Conservation (phyloP, 2,797 vertebrate species). For the Etheostoma nigrum region DNA sequence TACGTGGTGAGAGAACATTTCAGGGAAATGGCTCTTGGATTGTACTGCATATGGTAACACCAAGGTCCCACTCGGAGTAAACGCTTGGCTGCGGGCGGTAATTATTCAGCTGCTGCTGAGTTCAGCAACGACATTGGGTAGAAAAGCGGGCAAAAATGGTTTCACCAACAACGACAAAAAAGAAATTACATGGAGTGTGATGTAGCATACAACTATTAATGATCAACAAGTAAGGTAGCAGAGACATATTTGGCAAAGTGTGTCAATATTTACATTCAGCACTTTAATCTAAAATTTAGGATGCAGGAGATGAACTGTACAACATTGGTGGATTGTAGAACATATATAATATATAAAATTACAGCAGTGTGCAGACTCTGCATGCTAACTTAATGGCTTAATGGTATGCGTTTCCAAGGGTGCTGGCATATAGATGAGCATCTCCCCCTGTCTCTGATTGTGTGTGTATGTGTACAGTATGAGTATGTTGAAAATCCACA, state of each 20-base stretch:
- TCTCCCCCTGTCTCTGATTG: not conserved
- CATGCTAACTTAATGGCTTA: slow-evolving; percentile 1
- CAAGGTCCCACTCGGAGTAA: slow-evolving; percentile 22
- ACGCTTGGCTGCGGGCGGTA: slow-evolving; percentile 30
- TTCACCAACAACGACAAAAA: not conserved
- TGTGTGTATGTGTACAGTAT: not conserved
- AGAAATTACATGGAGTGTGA: not conserved
- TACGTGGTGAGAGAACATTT: slow-evolving; percentile 48
- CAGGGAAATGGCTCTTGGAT: slow-evolving; percentile 46
- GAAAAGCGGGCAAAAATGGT: not conserved
- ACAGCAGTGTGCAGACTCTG: not conserved
- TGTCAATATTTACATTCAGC: no score
- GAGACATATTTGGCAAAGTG: not conserved
- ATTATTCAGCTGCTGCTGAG: slow-evolving; percentile 29
- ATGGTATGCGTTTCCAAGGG: not conserved
- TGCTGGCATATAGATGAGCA: not conserved
- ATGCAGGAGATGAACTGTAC: not conserved
- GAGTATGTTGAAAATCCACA: not conserved
- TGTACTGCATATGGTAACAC: slow-evolving; percentile 23
- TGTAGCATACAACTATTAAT: not conserved
- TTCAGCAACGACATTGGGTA: not conserved
- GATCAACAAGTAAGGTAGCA: not conserved
- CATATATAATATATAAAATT: not conserved
- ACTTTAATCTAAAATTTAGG: not conserved
- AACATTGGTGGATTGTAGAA: not conserved